Evolutionary conservation across 2,113 vertebrate species (phyloP).

Genomic region (Psophia crepitans): DNA sequence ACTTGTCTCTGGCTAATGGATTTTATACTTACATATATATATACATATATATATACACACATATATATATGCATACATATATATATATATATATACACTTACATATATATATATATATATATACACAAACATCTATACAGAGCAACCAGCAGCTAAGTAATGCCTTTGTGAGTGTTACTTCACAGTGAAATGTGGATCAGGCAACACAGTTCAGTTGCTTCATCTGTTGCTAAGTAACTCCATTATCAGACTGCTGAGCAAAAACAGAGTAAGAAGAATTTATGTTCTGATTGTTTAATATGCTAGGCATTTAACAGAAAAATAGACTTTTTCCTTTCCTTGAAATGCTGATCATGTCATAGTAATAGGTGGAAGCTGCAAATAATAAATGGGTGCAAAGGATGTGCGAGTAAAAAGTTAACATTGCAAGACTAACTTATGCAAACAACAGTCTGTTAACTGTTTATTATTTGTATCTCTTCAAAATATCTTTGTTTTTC

Average conservation of each 20-base stretch:
- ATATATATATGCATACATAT: neutral
- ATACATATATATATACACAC: neutral
- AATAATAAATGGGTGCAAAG: neutral
- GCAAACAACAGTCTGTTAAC: neutral
- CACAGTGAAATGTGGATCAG: neutral
- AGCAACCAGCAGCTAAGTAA: neutral
- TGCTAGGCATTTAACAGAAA: neutral
- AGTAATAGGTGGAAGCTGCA: neutral
- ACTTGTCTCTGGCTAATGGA: neutral
- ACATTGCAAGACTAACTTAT: neutral
- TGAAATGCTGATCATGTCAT: neutral
- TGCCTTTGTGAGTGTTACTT: constrained; percentile 7
- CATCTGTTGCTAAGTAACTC: constrained; percentile 53
- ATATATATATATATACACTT: neutral
- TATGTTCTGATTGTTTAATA: constrained; percentile 18
- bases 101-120: too few species aligned
- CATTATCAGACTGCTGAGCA: neutral
- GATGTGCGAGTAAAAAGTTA: neutral
- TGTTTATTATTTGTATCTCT: neutral
- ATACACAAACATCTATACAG: neutral
- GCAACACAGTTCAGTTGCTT: constrained; percentile 4
- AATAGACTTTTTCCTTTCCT: neutral
- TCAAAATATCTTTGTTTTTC: neutral
- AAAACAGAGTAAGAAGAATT: neutral
- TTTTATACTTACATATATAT: neutral